Evolutionary conservation across 2,888 invertebrate species (phyloP), one percentile per base, ranked within the genome.

Genomic region (Acanthosepion pharaonis): DNA sequence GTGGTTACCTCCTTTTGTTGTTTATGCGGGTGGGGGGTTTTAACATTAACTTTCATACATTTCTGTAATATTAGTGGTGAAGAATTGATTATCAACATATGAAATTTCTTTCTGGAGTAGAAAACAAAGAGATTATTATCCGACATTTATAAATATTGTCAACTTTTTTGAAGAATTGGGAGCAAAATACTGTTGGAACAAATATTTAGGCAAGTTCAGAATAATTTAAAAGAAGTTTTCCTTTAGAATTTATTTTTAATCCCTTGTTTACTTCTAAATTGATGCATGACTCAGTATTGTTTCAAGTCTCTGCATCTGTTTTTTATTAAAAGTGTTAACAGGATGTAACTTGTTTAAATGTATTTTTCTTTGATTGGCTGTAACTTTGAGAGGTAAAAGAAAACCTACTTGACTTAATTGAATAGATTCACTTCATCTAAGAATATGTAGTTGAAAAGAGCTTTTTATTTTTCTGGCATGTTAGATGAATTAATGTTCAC

Each of bases 11-110:
- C 42, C 42, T 42, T 42, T 42, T 42, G 42, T 42, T 42, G 42
- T 42, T 42, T 42, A 42, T 42, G 42, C 42, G 2, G 2, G 3
- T 1, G 3, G 1, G 2, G 2, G 1, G 2, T 1, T 1, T 42
- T 42, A 3, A 42, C 42, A 42, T 42, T 42, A 42, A 42, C 42
- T 42, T 42, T 42, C 42, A 42, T 42, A 42, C 42, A 42, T 42
- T 42, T 42, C 42, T 42, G 42, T 42, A 42, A 42, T 42, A 42
- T 42, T 42, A 42, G 3, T 42, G 42, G 3, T 42, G 42, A 42
- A 42, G 42, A 42, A 3, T 42, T 42, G 42, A 42, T 42, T 42
- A 42, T 42, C 42, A 42, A 42, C 42, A 42, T 42, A 42, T 42
- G 42, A 42, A 42, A 42, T 42, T 42, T 42, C 42, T 42, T 42